Base-by-base conservation (phyloP, 1,140 invertebrate genomes). In the Pseudomyrmex dendroicus region DNA sequence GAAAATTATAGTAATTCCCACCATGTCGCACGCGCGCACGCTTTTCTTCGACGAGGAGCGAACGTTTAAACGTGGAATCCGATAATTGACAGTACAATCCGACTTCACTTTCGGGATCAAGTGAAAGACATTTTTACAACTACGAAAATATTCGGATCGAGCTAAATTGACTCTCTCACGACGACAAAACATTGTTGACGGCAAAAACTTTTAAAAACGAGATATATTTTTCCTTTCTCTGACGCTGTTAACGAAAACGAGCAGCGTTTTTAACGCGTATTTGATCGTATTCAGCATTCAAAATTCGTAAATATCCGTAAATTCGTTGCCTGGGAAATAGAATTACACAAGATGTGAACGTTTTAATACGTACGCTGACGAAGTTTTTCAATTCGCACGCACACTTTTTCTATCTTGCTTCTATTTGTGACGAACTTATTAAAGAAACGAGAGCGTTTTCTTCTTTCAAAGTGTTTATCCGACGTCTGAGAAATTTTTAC, bases 1-100 rank as follows among this genome's bases (percentile, higher is more conserved):
- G 66, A 59, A 80, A 80, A 80, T 80, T 80, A 72, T 59, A 72
- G 76, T 72, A 72, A 80, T 59, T 72, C 72, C 48, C 66, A 8
- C 54, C 25, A 25, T 25, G 3, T 2, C n/a, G 1, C 9, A 1
- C 12, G 44, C 15, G 35, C 35, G 25, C 35, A 1, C 44, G 66
- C 56, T 70, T 35, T 35, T 72, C 66, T 25, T 78, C 76, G 64
- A 2, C 8, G 52, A 57, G 25, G 3, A 10, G 44, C 15, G 15
- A 25, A 48, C 54, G 52, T 70, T 70, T 80, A 70, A 56, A 80
- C 66, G 12, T 13, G 8, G 20, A 9, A 15, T n/a, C 10, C 20
- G 44, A 59, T 72, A 80, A 80, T 59, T 72, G 76, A 80, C 66
- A 70, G 35, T 22, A 70, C 64, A 78, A 78, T 78, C 44, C 56